Evolutionary conservation across 2,888 invertebrate genomes (phyloP), one percentile per base, ranked within the genome.

Genomic region (Ichneumoninae sp.): DNA sequence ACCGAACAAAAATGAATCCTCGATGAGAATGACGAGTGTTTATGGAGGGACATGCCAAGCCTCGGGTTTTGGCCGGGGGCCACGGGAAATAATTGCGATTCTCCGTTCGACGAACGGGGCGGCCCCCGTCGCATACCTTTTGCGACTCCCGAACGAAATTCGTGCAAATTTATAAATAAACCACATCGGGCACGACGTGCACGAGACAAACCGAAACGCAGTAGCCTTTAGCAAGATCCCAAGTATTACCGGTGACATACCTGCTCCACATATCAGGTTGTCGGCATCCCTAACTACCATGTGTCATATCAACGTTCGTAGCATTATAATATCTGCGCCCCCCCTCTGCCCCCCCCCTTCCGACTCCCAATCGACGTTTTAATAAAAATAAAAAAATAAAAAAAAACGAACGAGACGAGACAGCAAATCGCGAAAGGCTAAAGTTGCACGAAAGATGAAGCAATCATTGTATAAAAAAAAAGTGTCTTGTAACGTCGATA

Each of bases 231-330:
- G 92, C 90, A 79, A 82, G 87, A 88, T 90, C 89, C 91, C 91
- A 92, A 93, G 93, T 93, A 93, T 93, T 93, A 93, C 90, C 91
- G 89, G 89, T 91, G 90, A 91, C 89, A 90, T 90, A 91, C 91
- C 91, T 91, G 90, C 87, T 90, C 90, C 90, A 93, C 93, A 93
- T 93, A 93, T 93, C 93, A 93, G 90, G 89, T 92, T 89, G 90
- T 93, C 92, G 91, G 88, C 89, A 92, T 90, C 91, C 91, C 89
- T 88, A 89, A 87, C 87, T 85, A 83, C 87, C 88, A 90, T 89
- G 87, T 91, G 91, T 91, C 93, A 93, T 93, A 93, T 93, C 93
- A 93, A 91, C 93, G 91, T 93, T 90, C 91, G 89, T 91, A 87
- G 87, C 83, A 81, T 86, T 79, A 84, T 81, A 70, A 79, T 81